phyloP scores from a whole-genome alignment of 64 coral and sea anemone species.

The Actinia equina region DNA sequence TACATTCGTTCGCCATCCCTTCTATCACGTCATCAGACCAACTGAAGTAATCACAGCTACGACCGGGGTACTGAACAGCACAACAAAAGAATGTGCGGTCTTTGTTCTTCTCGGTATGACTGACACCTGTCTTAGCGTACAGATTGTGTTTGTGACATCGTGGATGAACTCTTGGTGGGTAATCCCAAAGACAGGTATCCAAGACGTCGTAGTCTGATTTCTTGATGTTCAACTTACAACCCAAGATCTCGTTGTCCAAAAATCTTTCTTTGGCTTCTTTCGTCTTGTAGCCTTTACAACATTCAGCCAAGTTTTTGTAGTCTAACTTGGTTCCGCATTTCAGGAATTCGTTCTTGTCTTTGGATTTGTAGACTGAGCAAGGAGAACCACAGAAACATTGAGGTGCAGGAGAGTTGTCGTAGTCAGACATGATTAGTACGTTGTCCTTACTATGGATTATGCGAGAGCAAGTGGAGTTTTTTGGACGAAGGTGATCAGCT shows the following conservation, averaged over 20 bases:
- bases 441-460: too few relatives aligned
- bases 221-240: not conserved
- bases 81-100: slow-evolving; percentile 1
- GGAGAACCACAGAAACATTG: not conserved
- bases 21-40: not conserved
- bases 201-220: not conserved
- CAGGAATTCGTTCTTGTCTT: not conserved
- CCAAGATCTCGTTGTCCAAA: not conserved
- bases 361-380: not conserved
- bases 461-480: too few relatives aligned
- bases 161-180: not conserved
- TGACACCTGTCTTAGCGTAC: not conserved
- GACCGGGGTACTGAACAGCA: not conserved
- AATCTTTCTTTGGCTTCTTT: not conserved
- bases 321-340: not conserved
- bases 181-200: not conserved
- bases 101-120: not conserved
- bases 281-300: not conserved
- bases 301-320: slow-evolving; percentile 2
- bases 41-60: not conserved
- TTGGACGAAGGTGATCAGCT: too few relatives aligned
- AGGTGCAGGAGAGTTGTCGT: not conserved
- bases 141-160: not conserved
- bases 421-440: not conserved
- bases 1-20: not conserved